Base-by-base conservation (phyloP, 2,888 invertebrate species). In the Microplitis manilae region DNA sequence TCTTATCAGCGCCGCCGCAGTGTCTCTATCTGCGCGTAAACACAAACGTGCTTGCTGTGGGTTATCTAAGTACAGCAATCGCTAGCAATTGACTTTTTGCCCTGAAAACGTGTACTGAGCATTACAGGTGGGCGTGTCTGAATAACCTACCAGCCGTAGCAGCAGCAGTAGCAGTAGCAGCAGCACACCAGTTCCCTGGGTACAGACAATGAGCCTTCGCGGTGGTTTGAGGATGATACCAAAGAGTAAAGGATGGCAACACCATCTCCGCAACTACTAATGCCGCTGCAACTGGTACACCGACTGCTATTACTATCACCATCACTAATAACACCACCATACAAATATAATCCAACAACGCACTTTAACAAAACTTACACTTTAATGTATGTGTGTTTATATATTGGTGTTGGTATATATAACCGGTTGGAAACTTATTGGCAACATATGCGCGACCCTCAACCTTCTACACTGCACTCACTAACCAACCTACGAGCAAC, bases 391-490 rank as follows among this genome's bases (percentile, higher is more conserved):
- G 50, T 50, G 8, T 50, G 13, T 8, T 50, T 50, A 50, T 8
- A 50, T 13, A 50, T 30, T 30, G 30, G 30, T 30, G 50, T 50
- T 50, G 50, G 50, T 50, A 50, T 50, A 50, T 50, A 61, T 70
- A 68, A 77, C 72, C 81, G 81, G 81, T 59, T 68, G 79, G 80
- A 75, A 86, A 85, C 84, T 86, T 86, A 86, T 86, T 81, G 84
- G 86, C 83, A 83, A 84, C 86, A 87, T 85, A 85, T 86, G 86
- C 84, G 81, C 82, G 79, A 77, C 68, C 76, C 75, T 73, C 50
- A 30, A 70, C 65, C 70, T 50, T 65, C 69, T 70, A 15, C 64
- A 15, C 72, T 60, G 50, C 40, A 61, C 78, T 64, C 73, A 7
- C 17, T 30, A 68, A 15, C 38, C 8, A 69, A 30, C 60, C 17